Evolutionary conservation across 2,888 invertebrate genomes (phyloP).

Genomic region (Periphyllus acericola): DNA sequence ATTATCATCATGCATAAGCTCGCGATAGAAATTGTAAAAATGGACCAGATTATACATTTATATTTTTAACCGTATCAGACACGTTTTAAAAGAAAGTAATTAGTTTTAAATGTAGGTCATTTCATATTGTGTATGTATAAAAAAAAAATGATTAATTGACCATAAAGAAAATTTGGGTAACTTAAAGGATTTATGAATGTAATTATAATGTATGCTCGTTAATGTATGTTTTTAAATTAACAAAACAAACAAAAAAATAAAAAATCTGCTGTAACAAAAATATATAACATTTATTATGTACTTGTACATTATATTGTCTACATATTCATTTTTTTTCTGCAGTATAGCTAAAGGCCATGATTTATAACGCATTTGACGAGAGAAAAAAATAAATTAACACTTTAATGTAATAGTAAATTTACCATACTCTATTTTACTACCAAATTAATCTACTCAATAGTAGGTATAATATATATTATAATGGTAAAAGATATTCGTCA

Average conservation of each 20-base stretch:
- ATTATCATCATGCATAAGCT: not conserved
- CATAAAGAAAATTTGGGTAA: conserved; percentile 5
- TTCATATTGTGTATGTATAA: not conserved
- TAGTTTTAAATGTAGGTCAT: not conserved
- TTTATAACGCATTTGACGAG: too few species aligned
- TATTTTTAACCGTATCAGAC: not conserved
- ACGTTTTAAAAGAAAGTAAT: conserved; percentile 18
- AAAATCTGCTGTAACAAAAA: not conserved
- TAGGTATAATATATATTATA: too few species aligned
- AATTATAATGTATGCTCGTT: conserved; percentile 10
- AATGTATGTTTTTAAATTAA: conserved; percentile 27
- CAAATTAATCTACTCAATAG: too few species aligned
- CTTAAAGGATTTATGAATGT: conserved; percentile 17
- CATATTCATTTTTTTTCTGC: not conserved
- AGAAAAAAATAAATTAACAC: too few species aligned
- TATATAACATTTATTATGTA: not conserved
- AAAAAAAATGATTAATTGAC: conserved; percentile 25
- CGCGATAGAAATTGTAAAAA: not conserved
- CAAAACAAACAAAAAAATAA: not conserved
- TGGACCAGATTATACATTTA: not conserved
- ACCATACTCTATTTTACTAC: too few species aligned
- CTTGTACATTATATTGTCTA: too few species aligned
- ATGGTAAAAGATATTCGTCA: too few species aligned
- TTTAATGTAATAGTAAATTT: too few species aligned
- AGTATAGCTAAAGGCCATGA: not conserved